Percentiles rank a stretch among this genome's conserved stretches.
phyloP scores from a whole-genome alignment of 2,888 invertebrate genomes.

The Dorcus hopei region DNA sequence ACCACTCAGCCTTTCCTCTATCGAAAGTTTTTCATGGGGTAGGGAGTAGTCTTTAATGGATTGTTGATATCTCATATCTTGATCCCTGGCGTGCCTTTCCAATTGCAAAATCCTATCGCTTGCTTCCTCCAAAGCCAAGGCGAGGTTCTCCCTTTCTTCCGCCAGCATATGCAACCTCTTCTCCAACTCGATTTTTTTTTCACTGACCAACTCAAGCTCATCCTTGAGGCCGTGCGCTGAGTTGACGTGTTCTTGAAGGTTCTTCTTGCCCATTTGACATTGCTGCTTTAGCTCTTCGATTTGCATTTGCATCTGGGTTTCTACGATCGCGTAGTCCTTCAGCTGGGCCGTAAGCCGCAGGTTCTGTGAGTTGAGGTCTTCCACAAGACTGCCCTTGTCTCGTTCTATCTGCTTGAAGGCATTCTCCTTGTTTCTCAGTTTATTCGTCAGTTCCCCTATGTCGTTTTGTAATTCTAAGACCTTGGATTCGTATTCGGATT shows the following conservation, averaged over 20 bases:
- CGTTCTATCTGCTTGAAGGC: conserved; percentile 66
- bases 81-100: conserved; percentile 79
- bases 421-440: conserved; percentile 65
- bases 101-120: conserved; percentile 83
- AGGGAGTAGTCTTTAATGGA: conserved; percentile 44
- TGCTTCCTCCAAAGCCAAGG: conserved; percentile 82
- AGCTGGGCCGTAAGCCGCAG: conserved; percentile 72
- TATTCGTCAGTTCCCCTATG: conserved; percentile 73
- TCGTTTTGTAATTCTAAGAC: conserved; percentile 87
- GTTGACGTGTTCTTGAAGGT: conserved; percentile 77
- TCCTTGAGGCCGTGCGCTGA: conserved; percentile 84
- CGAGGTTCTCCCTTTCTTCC: conserved; percentile 76
- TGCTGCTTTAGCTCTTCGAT: conserved; percentile 81
- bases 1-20: conserved; percentile 54
- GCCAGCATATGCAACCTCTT: conserved; percentile 71
- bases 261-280: conserved; percentile 64
- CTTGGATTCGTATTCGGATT: conserved; percentile 85
- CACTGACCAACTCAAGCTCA: conserved; percentile 79
- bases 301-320: conserved; percentile 76
- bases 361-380: conserved; percentile 85
- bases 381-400: conserved; percentile 77
- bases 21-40: conserved; percentile 44
- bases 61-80: conserved; percentile 56
- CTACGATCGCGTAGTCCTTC: conserved; percentile 69
- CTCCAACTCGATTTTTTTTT: conserved; percentile 83